A percentile compares a stretch with the other conserved stretches of the same genome.
phyloP scores from a whole-genome alignment of 2,113 vertebrate genomes.

The Melanocharis versteri region DNA sequence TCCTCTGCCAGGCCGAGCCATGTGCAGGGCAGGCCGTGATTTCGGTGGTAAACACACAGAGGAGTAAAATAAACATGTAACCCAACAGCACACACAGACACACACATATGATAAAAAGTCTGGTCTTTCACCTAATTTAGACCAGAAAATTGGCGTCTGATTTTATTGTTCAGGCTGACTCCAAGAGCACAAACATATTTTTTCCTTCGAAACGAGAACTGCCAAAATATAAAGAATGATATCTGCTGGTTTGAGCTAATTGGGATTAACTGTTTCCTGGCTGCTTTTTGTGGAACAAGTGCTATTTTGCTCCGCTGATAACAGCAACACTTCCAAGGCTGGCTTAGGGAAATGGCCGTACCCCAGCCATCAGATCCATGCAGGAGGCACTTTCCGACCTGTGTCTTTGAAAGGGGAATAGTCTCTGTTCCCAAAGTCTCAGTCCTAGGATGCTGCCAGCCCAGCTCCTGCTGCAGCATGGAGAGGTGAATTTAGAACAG shows the following conservation, averaged over 20 bases:
- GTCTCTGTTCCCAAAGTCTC: background rate
- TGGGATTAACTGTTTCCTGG: conserved; percentile 43
- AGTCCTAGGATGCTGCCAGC: background rate
- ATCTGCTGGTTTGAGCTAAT: conserved; percentile 50
- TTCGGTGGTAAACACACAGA: background rate
- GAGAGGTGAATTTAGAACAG: background rate
- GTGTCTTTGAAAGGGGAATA: background rate
- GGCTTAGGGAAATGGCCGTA: background rate
- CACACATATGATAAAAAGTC: conserved; percentile 32
- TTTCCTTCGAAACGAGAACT: conserved; percentile 36
- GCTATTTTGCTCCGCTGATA: background rate
- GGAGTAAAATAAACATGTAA: conserved; percentile 20
- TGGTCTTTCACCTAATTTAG: conserved; percentile 65
- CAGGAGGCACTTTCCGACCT: background rate
- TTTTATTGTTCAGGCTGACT: conserved; percentile 60
- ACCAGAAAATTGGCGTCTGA: conserved; percentile 65
- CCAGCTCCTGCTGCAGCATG: background rate
- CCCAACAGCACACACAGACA: conserved; percentile 13
- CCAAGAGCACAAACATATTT: conserved; percentile 64
- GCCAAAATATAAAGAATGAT: conserved; percentile 54
- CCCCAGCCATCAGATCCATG: background rate
- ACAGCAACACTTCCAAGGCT: background rate
- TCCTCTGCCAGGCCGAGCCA: conserved; percentile 36
- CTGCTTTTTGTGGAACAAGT: conserved; percentile 1
- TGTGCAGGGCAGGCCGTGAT: conserved; percentile 6